Percentiles rank a stretch among this genome's conserved stretches.
phyloP scores from a whole-genome alignment of 2,888 invertebrate genomes.

The Archips crataeganus region DNA sequence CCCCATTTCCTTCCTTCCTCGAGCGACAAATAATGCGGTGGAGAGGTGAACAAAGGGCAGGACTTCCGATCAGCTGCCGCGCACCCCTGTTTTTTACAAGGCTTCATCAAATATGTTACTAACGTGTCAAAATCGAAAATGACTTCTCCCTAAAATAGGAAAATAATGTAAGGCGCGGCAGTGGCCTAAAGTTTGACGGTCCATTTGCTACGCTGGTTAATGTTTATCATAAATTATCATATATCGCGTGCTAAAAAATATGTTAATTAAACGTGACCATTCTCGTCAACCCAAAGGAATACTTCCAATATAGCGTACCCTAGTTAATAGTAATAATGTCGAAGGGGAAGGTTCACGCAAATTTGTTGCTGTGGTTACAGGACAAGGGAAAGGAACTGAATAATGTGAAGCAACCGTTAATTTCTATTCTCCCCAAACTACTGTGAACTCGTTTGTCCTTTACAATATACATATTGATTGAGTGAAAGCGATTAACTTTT shows the following conservation, averaged over 20 bases:
- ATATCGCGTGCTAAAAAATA: conserved; percentile 41
- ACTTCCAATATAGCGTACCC: conserved; percentile 53
- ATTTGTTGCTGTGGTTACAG: conserved; percentile 60
- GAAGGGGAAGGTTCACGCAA: conserved; percentile 55
- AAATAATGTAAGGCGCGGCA: conserved; percentile 30
- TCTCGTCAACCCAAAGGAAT: conserved; percentile 50
- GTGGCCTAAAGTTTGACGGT: conserved; percentile 28
- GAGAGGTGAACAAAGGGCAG: conserved; percentile 79
- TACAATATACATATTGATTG: no score
- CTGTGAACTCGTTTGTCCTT: neutral
- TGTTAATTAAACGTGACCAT: conserved; percentile 28
- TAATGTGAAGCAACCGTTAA: conserved; percentile 33
- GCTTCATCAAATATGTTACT: conserved; percentile 80
- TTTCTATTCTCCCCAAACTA: conserved; percentile 32
- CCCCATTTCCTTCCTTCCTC: conserved; percentile 74
- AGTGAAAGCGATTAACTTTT: conserved; percentile 1
- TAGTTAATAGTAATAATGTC: conserved; percentile 58
- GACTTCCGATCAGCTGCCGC: conserved; percentile 86
- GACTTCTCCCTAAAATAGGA: conserved; percentile 23
- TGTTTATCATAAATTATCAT: conserved; percentile 29
- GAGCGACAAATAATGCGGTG: conserved; percentile 69
- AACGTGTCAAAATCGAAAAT: conserved; percentile 46
- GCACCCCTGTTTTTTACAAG: conserved; percentile 75
- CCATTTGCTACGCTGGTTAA: conserved; percentile 12
- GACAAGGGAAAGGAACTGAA: conserved; percentile 43